Evolutionary conservation across 2,888 invertebrate species (phyloP).

Genomic region (Chaetogeoica ovagalla): DNA sequence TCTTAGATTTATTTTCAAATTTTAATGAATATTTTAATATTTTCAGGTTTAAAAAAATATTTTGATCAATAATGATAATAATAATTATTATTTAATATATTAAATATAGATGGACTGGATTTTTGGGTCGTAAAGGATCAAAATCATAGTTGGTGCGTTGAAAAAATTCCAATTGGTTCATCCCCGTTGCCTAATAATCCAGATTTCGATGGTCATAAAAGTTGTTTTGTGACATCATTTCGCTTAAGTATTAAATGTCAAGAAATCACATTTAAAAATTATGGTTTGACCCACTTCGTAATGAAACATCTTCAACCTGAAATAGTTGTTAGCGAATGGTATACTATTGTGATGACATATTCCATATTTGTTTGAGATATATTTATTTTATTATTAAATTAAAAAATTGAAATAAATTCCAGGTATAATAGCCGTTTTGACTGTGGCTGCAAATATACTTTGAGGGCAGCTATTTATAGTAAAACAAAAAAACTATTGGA

Average conservation of each 20-base stretch:
- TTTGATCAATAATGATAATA: too few species aligned
- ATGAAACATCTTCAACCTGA: conserved; percentile 55
- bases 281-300: conserved; percentile 48
- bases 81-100: neutral
- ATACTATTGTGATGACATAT: neutral
- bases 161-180: conserved; percentile 49
- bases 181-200: conserved; percentile 50
- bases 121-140: conserved; percentile 42
- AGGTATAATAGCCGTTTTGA: conserved; percentile 55
- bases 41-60: neutral
- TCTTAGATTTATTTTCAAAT: neutral
- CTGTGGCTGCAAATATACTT: conserved; percentile 54
- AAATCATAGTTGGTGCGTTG: conserved; percentile 51
- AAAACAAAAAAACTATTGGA: conserved; percentile 16
- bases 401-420: conserved; percentile 5
- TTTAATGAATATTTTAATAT: neutral
- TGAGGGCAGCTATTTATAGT: conserved; percentile 51
- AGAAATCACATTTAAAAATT: conserved; percentile 50
- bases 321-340: conserved; percentile 55
- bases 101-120: conserved; percentile 24
- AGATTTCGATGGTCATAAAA: conserved; percentile 45
- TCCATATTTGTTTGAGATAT: neutral
- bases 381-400: neutral
- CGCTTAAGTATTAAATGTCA: conserved; percentile 49
- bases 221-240: conserved; percentile 55